A percentile compares a stretch with the other conserved stretches of the same genome.
Evolutionary conservation across 2,113 vertebrate species (phyloP).

Genomic region (Megaleporinus macrocephalus): DNA sequence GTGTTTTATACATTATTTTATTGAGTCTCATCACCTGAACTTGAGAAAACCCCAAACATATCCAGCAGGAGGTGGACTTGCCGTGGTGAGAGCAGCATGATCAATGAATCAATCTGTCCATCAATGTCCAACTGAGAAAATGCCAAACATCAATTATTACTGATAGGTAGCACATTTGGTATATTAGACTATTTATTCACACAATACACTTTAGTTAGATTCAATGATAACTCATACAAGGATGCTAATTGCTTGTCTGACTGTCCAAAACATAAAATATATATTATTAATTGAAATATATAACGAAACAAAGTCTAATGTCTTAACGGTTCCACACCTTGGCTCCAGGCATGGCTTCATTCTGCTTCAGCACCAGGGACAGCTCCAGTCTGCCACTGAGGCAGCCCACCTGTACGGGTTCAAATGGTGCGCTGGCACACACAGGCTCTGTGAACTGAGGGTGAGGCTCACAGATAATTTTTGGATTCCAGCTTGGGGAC

Average conservation of each 20-base stretch:
- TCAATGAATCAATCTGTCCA: conserved; percentile 89
- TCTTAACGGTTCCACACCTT: conserved; percentile 76
- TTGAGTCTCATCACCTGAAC: conserved; percentile 82
- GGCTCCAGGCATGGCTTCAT: conserved; percentile 91
- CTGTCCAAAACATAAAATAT: too few species aligned
- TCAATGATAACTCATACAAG: too few species aligned
- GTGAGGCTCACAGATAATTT: conserved; percentile 95
- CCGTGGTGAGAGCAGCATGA: conserved; percentile 89
- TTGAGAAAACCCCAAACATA: conserved; percentile 90
- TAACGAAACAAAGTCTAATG: background rate
- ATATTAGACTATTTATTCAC: background rate
- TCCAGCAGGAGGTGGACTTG: conserved; percentile 95
- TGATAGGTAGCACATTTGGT: background rate
- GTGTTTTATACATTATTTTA: background rate
- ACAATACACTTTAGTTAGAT: background rate
- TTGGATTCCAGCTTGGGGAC: conserved; percentile 98
- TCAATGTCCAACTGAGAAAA: conserved; percentile 88
- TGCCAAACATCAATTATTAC: conserved; percentile 47
- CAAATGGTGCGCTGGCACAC: conserved; percentile 81
- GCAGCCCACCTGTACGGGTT: conserved; percentile 90
- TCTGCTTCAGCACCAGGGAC: conserved; percentile 93
- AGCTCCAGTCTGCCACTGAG: conserved; percentile 87
- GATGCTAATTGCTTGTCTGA: too few species aligned
- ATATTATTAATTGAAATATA: background rate
- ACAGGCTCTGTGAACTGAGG: conserved; percentile 91